phyloP scores from a whole-genome alignment of 2,113 vertebrate genomes.

The Prinia subflava region DNA sequence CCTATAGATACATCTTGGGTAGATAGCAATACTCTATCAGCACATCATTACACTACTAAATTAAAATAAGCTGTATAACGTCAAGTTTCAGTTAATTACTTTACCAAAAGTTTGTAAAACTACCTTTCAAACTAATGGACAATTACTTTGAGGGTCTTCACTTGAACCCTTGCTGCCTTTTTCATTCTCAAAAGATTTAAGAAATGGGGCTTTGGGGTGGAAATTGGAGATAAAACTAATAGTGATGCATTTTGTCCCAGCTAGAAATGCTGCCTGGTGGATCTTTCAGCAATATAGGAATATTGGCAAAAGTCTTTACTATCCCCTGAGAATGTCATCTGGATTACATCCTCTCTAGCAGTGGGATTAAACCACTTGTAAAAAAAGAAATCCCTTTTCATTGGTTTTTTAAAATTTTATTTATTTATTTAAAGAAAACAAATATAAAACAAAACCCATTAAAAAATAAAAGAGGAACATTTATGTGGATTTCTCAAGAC shows the following conservation, averaged over 20 bases:
- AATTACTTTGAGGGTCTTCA: background rate
- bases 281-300: conserved; percentile 53
- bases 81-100: background rate
- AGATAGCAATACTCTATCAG: background rate
- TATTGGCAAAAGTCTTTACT: conserved; percentile 32
- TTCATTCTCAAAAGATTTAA: background rate
- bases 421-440: background rate
- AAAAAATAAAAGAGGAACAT: background rate
- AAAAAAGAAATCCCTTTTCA: conserved; percentile 44
- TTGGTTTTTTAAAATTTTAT: background rate
- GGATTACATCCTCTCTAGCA: conserved; percentile 50
- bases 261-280: conserved; percentile 38
- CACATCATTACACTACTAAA: background rate
- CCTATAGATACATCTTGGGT: background rate
- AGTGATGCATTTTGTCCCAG: background rate
- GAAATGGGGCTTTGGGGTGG: background rate
- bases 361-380: conserved; percentile 63
- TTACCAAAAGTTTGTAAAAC: background rate
- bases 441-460: conserved; percentile 19
- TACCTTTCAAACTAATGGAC: background rate
- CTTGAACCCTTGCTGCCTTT: background rate
- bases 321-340: conserved; percentile 47
- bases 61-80: background rate
- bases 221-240: background rate
- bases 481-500: conserved; percentile 44